Percentiles rank a stretch among this genome's conserved stretches.
These are phyloP conservation scores for Macquaria australasica DNA, from an alignment of 2,113 vertebrate species.

Conservation along the genomic window DNA sequence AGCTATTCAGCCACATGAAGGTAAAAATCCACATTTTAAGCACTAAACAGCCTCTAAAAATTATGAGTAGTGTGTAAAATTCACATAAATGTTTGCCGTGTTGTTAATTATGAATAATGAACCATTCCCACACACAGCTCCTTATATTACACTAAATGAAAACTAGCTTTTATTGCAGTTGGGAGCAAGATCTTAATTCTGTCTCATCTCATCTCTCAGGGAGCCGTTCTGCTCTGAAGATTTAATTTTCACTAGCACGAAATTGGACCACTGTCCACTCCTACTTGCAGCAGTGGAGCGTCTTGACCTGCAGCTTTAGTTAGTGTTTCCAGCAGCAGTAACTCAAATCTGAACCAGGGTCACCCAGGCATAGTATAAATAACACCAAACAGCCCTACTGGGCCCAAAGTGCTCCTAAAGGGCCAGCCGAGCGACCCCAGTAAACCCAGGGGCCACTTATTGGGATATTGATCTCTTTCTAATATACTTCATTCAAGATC, in stretches of 20 bases:
- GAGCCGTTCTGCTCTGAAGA: conserved; percentile 49
- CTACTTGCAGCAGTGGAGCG: not conserved
- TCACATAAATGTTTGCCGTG: conserved; percentile 32
- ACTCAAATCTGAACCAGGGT: conserved; percentile 10
- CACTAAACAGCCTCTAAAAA: conserved; percentile 28
- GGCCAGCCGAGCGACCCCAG: conserved; percentile 24
- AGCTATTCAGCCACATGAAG: conserved; percentile 12
- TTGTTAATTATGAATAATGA: conserved; percentile 68
- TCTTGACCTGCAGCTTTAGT: conserved; percentile 45
- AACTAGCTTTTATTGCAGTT: conserved; percentile 47
- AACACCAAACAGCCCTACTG: not conserved
- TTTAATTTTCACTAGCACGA: conserved; percentile 58
- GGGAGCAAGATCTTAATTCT: not conserved
- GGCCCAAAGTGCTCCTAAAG: not conserved
- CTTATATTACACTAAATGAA: conserved; percentile 37
- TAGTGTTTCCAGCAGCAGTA: not conserved
- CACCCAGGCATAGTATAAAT: not conserved
- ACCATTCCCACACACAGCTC: conserved; percentile 21
- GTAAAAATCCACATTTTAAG: conserved; percentile 39
- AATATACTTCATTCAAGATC: conserved; percentile 28
- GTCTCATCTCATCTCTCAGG: conserved; percentile 37
- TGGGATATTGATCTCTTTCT: conserved; percentile 37
- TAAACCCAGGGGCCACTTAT: conserved; percentile 19
- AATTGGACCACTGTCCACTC: conserved; percentile 37
- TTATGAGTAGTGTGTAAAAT: conserved; percentile 18